These are phyloP conservation scores for Graphium colonna DNA, from an alignment of 2,888 invertebrate species.

Conservation along the genomic window DNA sequence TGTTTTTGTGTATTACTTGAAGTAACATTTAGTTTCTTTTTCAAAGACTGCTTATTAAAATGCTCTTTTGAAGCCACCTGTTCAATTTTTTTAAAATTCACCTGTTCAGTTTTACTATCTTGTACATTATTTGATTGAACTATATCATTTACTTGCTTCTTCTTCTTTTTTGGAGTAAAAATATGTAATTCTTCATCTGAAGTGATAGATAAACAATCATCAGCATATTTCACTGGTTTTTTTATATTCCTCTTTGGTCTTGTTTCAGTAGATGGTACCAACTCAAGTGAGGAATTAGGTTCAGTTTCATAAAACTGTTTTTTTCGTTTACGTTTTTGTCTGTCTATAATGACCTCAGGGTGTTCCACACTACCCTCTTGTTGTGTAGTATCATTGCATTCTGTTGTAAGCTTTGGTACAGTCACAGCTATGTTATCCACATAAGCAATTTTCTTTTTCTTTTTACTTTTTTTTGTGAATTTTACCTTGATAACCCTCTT, in stretches of 20 bases:
- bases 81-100: slow-evolving; percentile 1
- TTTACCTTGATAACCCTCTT: slow-evolving; percentile 56
- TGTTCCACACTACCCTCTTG: not conserved
- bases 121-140: too few relatives aligned
- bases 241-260: slow-evolving; percentile 60
- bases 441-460: slow-evolving; percentile 43
- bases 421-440: slow-evolving; percentile 34
- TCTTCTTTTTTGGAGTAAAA: slow-evolving; percentile 67
- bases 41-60: too few relatives aligned
- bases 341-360: slow-evolving; percentile 22
- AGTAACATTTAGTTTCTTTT: too few relatives aligned
- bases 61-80: not conserved
- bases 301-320: slow-evolving; percentile 17
- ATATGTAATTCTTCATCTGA: slow-evolving; percentile 70
- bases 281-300: slow-evolving; percentile 13
- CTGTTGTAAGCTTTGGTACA: slow-evolving; percentile 20
- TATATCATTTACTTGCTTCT: slow-evolving; percentile 18
- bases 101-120: not conserved
- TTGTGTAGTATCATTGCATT: not conserved
- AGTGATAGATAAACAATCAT: slow-evolving; percentile 48
- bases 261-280: slow-evolving; percentile 28
- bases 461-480: slow-evolving; percentile 48
- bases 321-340: slow-evolving; percentile 38
- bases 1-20: not conserved
- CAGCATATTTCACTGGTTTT: slow-evolving; percentile 61